Base-by-base conservation (phyloP, 2,113 vertebrate species). In the Indicator maculatus region DNA sequence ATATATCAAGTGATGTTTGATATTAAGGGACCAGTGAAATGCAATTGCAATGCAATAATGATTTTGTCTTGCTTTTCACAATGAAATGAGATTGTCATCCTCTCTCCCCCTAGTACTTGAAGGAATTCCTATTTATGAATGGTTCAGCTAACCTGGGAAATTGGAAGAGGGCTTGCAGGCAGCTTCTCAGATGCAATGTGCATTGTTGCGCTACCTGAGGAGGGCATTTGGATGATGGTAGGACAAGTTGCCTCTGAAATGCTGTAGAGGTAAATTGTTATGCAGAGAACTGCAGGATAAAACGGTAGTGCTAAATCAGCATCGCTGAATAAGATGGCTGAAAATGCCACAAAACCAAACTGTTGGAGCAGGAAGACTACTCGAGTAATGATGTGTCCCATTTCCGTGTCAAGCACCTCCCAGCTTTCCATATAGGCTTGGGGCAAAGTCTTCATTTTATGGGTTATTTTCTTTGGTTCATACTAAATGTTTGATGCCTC, bases 221-320 rank as follows among this genome's bases (percentile, higher is more conserved):
- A 95, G 38, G 47, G 17, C 27, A 26, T 83, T 83, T 86, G 84
- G 70, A 8, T 75, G 12, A 33, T 33, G 65, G 82, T 69, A 36
- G 77, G 45, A 59, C 60, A 27, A 11, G 79, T 83, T 93, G 75
- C 74, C 73, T 94, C 69, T 75, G 69, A 83, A 21, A 56, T 67
- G 66, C 84, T 60, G 47, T 73, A 11, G 69, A 70, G 53, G 59
- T 76, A 55, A 33, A 88, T 93, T 69, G 84, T 88, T 69, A 60
- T 74, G 71, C 88, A 89, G 83, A 77, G 69, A 88, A 70, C 77
- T 86, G 74, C 70, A 86, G 92, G 91, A 88, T 88, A 26, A 95
- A 72, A 91, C 89, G 89, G 89, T 58, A 91, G 27, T 91, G 79
- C 88, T 93, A 65, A 76, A 67, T 89, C 82, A 94, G 82, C 82